Evolutionary conservation across 2,113 vertebrate genomes (phyloP).

Genomic region (Malurus elegans): DNA sequence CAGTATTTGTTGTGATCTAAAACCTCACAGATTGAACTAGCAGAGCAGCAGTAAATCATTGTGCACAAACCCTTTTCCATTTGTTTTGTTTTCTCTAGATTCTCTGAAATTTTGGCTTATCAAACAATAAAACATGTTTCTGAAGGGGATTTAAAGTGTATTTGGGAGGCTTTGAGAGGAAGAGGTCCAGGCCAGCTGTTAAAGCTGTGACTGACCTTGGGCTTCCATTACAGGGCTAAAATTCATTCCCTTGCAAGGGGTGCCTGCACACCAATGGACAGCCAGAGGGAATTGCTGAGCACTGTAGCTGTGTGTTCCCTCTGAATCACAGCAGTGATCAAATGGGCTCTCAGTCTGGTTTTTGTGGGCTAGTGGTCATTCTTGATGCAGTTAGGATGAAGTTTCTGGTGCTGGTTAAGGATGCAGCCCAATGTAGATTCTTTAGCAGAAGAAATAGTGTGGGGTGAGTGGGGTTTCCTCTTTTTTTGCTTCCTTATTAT

Average conservation of each 20-base stretch:
- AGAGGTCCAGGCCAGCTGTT: not conserved
- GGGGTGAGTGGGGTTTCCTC: not conserved
- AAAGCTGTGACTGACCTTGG: not conserved
- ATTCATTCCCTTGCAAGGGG: not conserved
- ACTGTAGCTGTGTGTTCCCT: not conserved
- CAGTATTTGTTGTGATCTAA: not conserved
- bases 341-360: not conserved
- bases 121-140: not conserved
- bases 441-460: not conserved
- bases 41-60: not conserved
- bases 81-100: not conserved
- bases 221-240: not conserved
- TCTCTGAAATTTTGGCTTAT: not conserved
- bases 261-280: not conserved
- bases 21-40: not conserved
- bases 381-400: not conserved
- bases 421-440: not conserved
- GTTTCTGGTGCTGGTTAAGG: not conserved
- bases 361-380: not conserved
- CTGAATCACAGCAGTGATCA: not conserved
- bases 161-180: not conserved
- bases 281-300: not conserved
- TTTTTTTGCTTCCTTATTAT: not conserved
- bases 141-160: not conserved
- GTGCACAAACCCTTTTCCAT: not conserved